Evolutionary conservation across 2,113 vertebrate genomes (phyloP).

Genomic region (Uria aalge): DNA sequence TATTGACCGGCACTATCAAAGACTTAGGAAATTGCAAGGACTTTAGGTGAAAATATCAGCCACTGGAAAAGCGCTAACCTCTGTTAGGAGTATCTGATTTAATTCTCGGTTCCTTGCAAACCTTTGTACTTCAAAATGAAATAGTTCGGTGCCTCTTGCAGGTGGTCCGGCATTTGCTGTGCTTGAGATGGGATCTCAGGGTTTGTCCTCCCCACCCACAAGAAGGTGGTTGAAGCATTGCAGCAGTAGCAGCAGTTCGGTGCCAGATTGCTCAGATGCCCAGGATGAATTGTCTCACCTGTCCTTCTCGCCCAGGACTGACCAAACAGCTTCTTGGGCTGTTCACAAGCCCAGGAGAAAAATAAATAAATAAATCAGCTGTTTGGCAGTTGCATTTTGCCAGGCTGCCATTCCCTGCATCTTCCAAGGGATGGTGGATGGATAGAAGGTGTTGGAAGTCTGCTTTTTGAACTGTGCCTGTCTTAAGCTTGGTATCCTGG

Average conservation of each 20-base stretch:
- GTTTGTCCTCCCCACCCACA: not conserved
- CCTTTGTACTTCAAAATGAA: not conserved
- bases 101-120: not conserved
- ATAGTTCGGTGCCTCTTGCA: not conserved
- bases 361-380: not conserved
- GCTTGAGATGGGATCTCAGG: not conserved
- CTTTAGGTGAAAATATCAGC: not conserved
- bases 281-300: not conserved
- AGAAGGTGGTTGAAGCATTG: not conserved
- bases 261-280: not conserved
- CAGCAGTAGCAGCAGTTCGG: not conserved
- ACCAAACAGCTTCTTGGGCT: not conserved
- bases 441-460: not conserved
- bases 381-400: not conserved
- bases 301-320: not conserved
- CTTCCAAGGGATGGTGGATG: not conserved
- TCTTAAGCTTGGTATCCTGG: not conserved
- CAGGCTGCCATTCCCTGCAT: not conserved
- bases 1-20: not conserved
- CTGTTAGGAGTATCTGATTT: not conserved
- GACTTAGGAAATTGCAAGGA: not conserved
- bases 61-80: not conserved
- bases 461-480: not conserved
- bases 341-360: not conserved
- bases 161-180: fast-evolving